These are phyloP conservation scores for Balearica regulorum DNA, from an alignment of 2,797 vertebrate genomes.

Conservation along the genomic window DNA sequence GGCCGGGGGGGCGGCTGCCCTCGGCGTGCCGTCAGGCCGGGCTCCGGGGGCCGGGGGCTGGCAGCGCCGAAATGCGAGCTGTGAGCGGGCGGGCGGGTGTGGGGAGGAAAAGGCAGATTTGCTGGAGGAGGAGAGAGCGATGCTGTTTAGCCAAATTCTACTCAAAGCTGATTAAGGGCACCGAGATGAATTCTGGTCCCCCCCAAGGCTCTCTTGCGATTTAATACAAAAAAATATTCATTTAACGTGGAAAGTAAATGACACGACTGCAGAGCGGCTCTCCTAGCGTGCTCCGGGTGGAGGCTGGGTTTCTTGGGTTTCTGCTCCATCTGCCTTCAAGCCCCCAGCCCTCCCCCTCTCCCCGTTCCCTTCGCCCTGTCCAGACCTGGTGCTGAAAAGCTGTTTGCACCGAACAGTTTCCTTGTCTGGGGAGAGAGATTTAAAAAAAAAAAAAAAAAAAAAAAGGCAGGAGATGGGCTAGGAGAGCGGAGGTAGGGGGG, in stretches of 20 bases:
- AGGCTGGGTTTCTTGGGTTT: neutral
- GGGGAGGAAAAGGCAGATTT: constrained; percentile 21
- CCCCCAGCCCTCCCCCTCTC: neutral
- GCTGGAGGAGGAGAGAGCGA: constrained; percentile 26
- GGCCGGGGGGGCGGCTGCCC: neutral
- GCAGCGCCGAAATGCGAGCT: neutral
- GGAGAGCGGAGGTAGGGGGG: neutral
- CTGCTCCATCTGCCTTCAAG: neutral
- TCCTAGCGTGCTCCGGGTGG: neutral
- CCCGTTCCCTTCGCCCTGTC: neutral
- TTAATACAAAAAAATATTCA: neutral
- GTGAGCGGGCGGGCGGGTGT: neutral
- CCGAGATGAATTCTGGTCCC: constrained; percentile 17
- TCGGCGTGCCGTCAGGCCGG: neutral
- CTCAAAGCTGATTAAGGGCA: constrained; percentile 37
- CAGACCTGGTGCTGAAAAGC: constrained; percentile 38
- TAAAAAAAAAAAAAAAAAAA: neutral
- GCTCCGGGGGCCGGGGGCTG: neutral
- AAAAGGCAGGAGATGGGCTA: neutral
- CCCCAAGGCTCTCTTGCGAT: neutral
- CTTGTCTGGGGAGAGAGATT: neutral
- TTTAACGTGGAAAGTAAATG: neutral
- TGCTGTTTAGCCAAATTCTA: constrained; percentile 38
- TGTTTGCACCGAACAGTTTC: neutral
- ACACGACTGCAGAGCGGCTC: neutral